A percentile compares a stretch with the other conserved stretches of the same genome.
These are phyloP conservation scores for Calliscelio sp. DNA, from an alignment of 2,888 invertebrate genomes.

Conservation along the genomic window DNA sequence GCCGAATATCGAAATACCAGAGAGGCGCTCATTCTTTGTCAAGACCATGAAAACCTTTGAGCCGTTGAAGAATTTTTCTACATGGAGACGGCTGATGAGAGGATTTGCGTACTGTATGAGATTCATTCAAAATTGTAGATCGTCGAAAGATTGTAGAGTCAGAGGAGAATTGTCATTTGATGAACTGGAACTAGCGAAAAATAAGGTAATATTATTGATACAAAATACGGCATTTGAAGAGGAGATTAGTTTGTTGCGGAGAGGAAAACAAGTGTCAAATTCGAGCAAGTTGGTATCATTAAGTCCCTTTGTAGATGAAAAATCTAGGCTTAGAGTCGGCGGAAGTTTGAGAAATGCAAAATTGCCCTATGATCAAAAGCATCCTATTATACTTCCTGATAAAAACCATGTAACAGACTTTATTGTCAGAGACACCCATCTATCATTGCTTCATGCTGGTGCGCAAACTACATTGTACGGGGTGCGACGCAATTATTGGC, in stretches of 20 bases:
- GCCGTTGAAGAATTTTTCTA: background rate
- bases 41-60: background rate
- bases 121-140: slow-evolving; percentile 24
- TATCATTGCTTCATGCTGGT: slow-evolving; percentile 14
- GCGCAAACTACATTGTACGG: slow-evolving; percentile 28
- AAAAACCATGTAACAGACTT: slow-evolving; percentile 39
- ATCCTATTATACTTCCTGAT: slow-evolving; percentile 18
- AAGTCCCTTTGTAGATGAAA: slow-evolving; percentile 13
- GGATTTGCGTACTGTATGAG: slow-evolving; percentile 23
- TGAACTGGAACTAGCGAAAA: background rate
- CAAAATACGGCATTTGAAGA: slow-evolving; percentile 1
- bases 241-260: background rate
- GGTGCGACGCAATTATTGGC: slow-evolving; percentile 39
- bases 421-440: slow-evolving; percentile 10
- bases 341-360: background rate
- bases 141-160: background rate
- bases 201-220: background rate
- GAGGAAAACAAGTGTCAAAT: background rate
- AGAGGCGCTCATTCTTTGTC: background rate
- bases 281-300: background rate
- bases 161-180: slow-evolving; percentile 7
- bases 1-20: background rate
- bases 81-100: background rate
- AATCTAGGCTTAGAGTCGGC: background rate
- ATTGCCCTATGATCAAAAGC: background rate